Conservation (phyloP, 2,888 invertebrate genomes). For the Coenonympha arcania region DNA sequence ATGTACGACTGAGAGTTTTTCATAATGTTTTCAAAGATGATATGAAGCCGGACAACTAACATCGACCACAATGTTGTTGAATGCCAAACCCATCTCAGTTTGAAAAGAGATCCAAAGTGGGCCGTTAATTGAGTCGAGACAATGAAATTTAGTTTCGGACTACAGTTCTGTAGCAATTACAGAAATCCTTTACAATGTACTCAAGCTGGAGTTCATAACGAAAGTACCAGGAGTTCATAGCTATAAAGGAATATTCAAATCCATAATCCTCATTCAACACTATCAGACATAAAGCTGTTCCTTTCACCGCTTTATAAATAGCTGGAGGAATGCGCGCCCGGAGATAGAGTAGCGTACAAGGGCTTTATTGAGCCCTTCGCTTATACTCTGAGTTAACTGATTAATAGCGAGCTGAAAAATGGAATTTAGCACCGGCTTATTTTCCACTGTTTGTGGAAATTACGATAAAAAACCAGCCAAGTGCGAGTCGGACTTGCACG, state of each 20-base stretch:
- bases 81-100: too few relatives aligned
- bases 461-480: too few relatives aligned
- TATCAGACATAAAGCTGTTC: conserved; percentile 48
- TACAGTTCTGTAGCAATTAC: too few relatives aligned
- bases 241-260: conserved; percentile 25
- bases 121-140: too few relatives aligned
- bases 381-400: conserved; percentile 44
- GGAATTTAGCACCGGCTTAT: conserved; percentile 28
- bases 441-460: conserved; percentile 16
- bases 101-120: too few relatives aligned
- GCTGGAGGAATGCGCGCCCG: conserved; percentile 49
- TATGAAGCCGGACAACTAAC: too few relatives aligned
- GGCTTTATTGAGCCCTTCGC: conserved; percentile 50
- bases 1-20: too few relatives aligned
- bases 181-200: neutral
- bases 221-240: conserved; percentile 6
- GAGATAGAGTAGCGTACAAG: conserved; percentile 42
- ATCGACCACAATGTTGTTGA: too few relatives aligned
- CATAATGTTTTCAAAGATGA: too few relatives aligned
- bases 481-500: too few relatives aligned
- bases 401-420: conserved; percentile 38
- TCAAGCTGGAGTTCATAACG: neutral
- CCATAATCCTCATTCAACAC: conserved; percentile 52
- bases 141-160: too few relatives aligned
- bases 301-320: conserved; percentile 61